A percentile compares a stretch with the other conserved stretches of the same genome.
phyloP scores from a whole-genome alignment of 2,113 vertebrate genomes.

The Zootoca vivipara region DNA sequence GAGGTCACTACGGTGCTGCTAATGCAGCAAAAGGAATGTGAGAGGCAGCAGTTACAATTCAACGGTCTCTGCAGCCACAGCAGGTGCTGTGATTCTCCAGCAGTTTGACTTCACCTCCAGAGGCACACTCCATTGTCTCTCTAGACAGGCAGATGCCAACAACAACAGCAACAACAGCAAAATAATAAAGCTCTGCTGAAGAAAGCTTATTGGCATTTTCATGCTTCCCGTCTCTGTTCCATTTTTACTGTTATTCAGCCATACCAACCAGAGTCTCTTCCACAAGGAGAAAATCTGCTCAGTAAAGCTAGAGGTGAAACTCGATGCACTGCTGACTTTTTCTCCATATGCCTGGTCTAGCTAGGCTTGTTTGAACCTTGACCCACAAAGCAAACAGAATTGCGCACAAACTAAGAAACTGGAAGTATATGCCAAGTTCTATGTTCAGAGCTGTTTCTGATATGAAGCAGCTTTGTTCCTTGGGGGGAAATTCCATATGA shows the following conservation, averaged over 20 bases:
- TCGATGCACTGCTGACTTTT: neutral
- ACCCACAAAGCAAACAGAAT: constrained; percentile 35
- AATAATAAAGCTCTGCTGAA: neutral
- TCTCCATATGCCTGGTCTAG: constrained; percentile 35
- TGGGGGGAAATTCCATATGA: neutral
- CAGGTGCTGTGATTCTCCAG: no score
- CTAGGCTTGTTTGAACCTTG: constrained; percentile 34
- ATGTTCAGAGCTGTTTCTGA: neutral
- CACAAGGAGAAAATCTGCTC: constrained; percentile 17
- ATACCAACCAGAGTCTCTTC: constrained; percentile 2
- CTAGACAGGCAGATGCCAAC: no score
- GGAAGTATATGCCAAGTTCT: constrained; percentile 21
- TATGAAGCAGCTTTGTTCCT: constrained; percentile 26
- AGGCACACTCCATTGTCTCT: no score
- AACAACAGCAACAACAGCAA: no score
- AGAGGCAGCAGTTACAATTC: no score
- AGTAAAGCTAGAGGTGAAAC: constrained; percentile 41
- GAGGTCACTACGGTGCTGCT: no score
- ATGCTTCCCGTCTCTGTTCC: neutral
- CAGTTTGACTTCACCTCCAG: no score
- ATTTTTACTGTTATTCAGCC: constrained; percentile 15
- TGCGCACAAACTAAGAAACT: neutral
- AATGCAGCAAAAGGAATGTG: no score
- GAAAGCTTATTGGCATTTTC: neutral
- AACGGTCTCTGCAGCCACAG: no score